These are phyloP conservation scores for Tuberolachnus salignus DNA, from an alignment of 2,888 invertebrate species.

Conservation along the genomic window DNA sequence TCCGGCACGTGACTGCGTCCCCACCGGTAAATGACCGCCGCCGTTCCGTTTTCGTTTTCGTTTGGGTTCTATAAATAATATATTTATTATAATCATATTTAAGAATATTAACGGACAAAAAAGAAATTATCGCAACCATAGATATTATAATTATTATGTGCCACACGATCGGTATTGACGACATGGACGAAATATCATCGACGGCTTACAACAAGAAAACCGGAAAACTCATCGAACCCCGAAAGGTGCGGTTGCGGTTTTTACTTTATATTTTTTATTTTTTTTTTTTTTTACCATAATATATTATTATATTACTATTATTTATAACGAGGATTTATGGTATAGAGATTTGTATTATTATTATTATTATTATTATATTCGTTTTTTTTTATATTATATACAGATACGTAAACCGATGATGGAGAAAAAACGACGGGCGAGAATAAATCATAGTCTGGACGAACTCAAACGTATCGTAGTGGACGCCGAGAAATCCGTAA, in stretches of 20 bases:
- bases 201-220: slow-evolving; percentile 13
- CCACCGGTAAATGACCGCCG: too few relatives aligned
- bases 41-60: too few relatives aligned
- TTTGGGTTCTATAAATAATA: too few relatives aligned
- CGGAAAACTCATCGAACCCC: slow-evolving; percentile 24
- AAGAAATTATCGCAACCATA: too few relatives aligned
- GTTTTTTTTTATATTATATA: neutral
- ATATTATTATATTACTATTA: neutral
- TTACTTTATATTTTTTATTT: too few relatives aligned
- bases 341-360: neutral
- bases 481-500: slow-evolving; percentile 47
- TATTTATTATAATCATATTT: too few relatives aligned
- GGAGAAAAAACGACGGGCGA: slow-evolving; percentile 57
- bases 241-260: slow-evolving; percentile 13
- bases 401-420: slow-evolving; percentile 57
- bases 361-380: neutral
- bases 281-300: too few relatives aligned
- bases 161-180: slow-evolving; percentile 8
- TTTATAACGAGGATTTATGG: neutral
- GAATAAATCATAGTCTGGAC: slow-evolving; percentile 56
- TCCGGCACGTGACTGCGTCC: too few relatives aligned
- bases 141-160: slow-evolving; percentile 39
- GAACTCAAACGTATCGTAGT: slow-evolving; percentile 55
- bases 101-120: too few relatives aligned
- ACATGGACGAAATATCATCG: slow-evolving; percentile 38